Base-by-base conservation (phyloP, 2,888 invertebrate genomes). In the Chouioia cunea region DNA sequence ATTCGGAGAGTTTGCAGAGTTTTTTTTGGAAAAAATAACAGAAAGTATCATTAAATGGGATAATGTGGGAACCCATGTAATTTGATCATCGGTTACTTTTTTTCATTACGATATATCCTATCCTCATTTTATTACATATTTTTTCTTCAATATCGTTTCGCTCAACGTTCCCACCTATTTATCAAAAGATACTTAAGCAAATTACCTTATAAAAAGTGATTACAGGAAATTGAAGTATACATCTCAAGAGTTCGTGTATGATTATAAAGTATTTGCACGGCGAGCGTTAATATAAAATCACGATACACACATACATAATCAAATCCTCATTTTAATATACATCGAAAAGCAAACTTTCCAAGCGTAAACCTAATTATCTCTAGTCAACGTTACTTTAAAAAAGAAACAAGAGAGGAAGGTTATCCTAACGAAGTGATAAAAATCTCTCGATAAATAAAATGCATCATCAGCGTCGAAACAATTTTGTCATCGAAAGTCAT, bases 21-120 rank as follows among this genome's bases (percentile, higher is more conserved):
- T n/a, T n/a, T n/a, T n/a, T n/a, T n/a, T 27, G 27, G 6, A 27
- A 27, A 36, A 36, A 36, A 10, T 36, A 36, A n/a, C n/a, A n/a
- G n/a, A n/a, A n/a, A n/a, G n/a, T 3, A 36, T 36, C 36, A 36
- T 8, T 8, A 8, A 36, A 12, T 10, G 36, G 6, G 6, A 15
- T 70, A 65, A 70, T 65, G 65, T 70, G 65, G 70, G 65, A 70
- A 65, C 54, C 56, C 48, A n/a, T 44, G 23, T 65, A 62, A 65
- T 65, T 65, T 18, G 54, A 65, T 60, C 23, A 54, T 70, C 48
- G 52, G 65, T 23, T 65, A 59, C 54, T 59, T 60, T 65, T 46
- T 54, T 54, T 16, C 14, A 52, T 4, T 22, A 15, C 18, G 6
- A 53, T 43, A 59, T 70, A 56, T 48, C 50, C 60, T 50, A 36